These are phyloP conservation scores for Pseudorhombus dupliciocellatus DNA, from an alignment of 2,113 vertebrate species.

Conservation along the genomic window DNA sequence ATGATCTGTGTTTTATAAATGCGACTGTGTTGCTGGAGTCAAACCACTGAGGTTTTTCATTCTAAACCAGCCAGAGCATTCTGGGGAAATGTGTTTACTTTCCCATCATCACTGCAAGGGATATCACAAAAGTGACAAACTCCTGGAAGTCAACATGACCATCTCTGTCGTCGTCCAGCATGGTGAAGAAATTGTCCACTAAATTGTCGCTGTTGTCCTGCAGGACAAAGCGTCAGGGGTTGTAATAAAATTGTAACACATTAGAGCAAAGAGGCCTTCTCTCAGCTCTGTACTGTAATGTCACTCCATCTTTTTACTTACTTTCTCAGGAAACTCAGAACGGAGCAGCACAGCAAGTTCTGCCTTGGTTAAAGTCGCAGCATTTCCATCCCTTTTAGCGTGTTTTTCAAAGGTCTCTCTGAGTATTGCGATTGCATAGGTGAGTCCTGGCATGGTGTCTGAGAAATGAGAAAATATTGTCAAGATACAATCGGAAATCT, in stretches of 20 bases:
- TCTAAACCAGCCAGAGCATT: no score
- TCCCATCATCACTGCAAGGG: constrained; percentile 42
- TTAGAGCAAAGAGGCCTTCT: no score
- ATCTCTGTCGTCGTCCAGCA: constrained; percentile 57
- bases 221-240: not conserved
- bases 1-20: not conserved
- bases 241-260: not conserved
- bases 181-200: constrained; percentile 31
- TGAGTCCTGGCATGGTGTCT: constrained; percentile 64
- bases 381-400: constrained; percentile 81
- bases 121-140: constrained; percentile 41
- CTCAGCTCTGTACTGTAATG: not conserved
- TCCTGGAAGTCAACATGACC: constrained; percentile 68
- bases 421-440: constrained; percentile 66
- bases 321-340: constrained; percentile 72
- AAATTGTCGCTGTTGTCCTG: not conserved
- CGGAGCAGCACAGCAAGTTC: constrained; percentile 84
- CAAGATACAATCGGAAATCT: no score
- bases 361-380: constrained; percentile 80
- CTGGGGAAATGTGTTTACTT: constrained; percentile 1
- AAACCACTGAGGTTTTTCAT: no score
- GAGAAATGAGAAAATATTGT: no score
- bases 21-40: not conserved
- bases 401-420: constrained; percentile 80
- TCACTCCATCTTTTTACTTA: constrained; percentile 57